Base-by-base conservation (phyloP, 2,888 invertebrate species). In the Lithophane leautieri region DNA sequence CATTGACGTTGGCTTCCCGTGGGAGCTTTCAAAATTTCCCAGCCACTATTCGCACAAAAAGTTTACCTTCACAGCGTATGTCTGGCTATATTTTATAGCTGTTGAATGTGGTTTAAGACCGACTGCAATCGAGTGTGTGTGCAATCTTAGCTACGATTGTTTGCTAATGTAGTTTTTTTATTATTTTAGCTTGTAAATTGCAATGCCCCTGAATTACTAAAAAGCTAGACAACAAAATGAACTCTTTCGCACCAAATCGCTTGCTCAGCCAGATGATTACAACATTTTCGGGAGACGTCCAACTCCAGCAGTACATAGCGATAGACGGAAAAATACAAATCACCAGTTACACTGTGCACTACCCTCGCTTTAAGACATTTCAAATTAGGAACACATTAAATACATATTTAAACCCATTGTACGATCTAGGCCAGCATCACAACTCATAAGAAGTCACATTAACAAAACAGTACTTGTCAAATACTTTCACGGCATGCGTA, bases 381-480 rank as follows among this genome's bases (percentile, higher is more conserved):
- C 66, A 79, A 83, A 79, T 81, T 79, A 79, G 58, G 84, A 54
- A 58, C 81, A 83, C 80, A 72, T 81, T 44, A 76, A 82, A 81
- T 62, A 44, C 62, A 63, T 60, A 56, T 72, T 72, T 60, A 58
- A 52, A 61, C 28, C n/a, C 69, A 73, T 73, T 82, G 50, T 60
- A 34, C 14, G 16, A 82, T 60, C 28, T 85, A 78, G 85, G 82
- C 50, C 85, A 78, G 12, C 66, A 60, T 62, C 28, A 69, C 22
- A 72, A 58, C 54, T 67, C 70, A 47, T 66, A 68, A 80, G 73
- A 34, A 63, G 73, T 69, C 54, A 76, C 76, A 85, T 78, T 62
- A 82, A 82, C 77, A 9, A 58, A 84, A 76, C 72, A 85, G 65
- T 78, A 85, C 72, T 79, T 76, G 73, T 73, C 79, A 83, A 81